phyloP scores from a whole-genome alignment of 2,888 invertebrate species.

The Eristalis arbustorum region DNA sequence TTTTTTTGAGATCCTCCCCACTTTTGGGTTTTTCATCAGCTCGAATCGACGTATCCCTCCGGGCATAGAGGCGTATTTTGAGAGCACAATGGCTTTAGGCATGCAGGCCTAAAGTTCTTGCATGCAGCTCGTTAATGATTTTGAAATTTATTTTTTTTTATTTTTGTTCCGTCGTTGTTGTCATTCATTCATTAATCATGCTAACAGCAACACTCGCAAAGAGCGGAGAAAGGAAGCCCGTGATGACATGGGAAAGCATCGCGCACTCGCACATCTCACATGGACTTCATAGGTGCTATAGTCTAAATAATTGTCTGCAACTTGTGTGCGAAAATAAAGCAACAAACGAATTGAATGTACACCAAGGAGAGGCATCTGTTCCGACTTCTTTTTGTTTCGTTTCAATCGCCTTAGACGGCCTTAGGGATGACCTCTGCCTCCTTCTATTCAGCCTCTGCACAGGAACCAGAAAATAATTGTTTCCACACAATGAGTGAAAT shows the following conservation, averaged over 20 bases:
- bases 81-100: constrained; percentile 41
- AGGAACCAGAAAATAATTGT: constrained; percentile 68
- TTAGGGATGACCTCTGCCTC: constrained; percentile 12
- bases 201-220: constrained; percentile 41
- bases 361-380: constrained; percentile 26
- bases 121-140: constrained; percentile 33
- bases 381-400: constrained; percentile 28
- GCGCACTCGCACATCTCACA: not conserved
- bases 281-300: constrained; percentile 1
- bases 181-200: constrained; percentile 36
- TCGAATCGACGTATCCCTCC: not conserved
- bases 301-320: constrained; percentile 57
- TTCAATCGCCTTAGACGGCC: constrained; percentile 64
- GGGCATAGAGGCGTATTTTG: not conserved
- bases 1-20: constrained; percentile 3
- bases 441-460: constrained; percentile 11
- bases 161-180: not conserved
- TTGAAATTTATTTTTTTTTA: not conserved
- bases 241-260: not conserved
- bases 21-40: not conserved
- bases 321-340: constrained; percentile 15
- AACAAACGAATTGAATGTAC: constrained; percentile 46
- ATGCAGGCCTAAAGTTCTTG: constrained; percentile 11
- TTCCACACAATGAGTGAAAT: constrained; percentile 48
- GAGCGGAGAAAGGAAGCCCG: constrained; percentile 1